phyloP scores from a whole-genome alignment of 2,888 invertebrate genomes.

The Hypolimnas misippus region DNA sequence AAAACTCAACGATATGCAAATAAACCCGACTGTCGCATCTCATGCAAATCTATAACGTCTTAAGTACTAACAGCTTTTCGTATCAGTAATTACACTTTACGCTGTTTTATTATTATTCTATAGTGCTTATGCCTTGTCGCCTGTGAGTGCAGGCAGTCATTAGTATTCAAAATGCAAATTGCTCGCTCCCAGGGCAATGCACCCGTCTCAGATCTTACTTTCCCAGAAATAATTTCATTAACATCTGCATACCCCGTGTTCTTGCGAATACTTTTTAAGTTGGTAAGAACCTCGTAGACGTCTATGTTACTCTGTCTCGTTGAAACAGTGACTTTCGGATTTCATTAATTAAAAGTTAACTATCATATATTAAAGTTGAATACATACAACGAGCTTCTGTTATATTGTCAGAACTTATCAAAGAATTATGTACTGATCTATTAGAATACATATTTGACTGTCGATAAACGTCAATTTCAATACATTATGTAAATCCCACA shows the following conservation, averaged over 20 bases:
- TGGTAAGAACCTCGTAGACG: constrained; percentile 48
- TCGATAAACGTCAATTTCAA: too few relatives aligned
- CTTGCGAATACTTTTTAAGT: constrained; percentile 60
- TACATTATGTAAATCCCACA: too few relatives aligned
- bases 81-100: constrained; percentile 63
- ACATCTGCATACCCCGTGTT: constrained; percentile 70
- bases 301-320: constrained; percentile 36
- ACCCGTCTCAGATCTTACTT: constrained; percentile 77
- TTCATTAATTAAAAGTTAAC: constrained; percentile 6
- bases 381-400: too few relatives aligned
- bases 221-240: constrained; percentile 82
- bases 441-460: too few relatives aligned
- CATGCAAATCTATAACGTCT: constrained; percentile 48
- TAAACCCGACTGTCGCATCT: constrained; percentile 37
- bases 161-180: constrained; percentile 82
- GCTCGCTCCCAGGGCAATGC: constrained; percentile 72
- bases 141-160: constrained; percentile 66
- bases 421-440: too few relatives aligned
- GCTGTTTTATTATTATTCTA: constrained; percentile 64
- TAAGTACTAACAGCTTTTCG: constrained; percentile 49
- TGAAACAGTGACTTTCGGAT: background rate
- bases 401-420: too few relatives aligned
- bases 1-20: constrained; percentile 41
- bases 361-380: too few relatives aligned
- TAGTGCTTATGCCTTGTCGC: constrained; percentile 59